Base-by-base conservation (phyloP, 2,797 vertebrate species). In the Acanthurus tractus region DNA sequence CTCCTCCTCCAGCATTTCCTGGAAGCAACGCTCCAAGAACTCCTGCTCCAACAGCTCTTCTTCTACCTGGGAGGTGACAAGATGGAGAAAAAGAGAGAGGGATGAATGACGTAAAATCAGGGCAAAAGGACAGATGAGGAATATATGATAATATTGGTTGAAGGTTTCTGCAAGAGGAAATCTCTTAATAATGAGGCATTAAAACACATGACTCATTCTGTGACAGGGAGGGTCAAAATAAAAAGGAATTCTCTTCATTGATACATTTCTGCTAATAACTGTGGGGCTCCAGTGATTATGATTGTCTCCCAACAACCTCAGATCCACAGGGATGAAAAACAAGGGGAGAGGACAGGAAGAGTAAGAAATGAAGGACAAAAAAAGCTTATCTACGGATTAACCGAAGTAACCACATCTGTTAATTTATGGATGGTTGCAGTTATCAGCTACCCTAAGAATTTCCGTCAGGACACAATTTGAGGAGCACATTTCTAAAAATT, bases 1-100 rank as follows among this genome's bases (percentile, higher is more conserved):
- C 82, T 99, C 98, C 74, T 99, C 98, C 59, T 99, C 98, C 92
- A 99, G 90, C 98, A 99, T 99, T 93, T 99, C 97, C 92, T 99
- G 97, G 95, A 99, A 99, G 92, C 98, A 99, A 54, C 97, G 97
- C 86, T 99, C 98, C 17, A 99, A 87, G 86, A 99, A 99, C 76
- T 99, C 98, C 88, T 99, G 97, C 85, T 99, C 98, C 93, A 98
- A 91, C 48, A 99, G 94, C 89, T 99, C 98, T 84, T 99, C 97
- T 71, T 99, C 98, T 83, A 99, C 98, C 98, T 99, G 89, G 38
- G 34, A 46, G 2, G 15, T 12, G 11, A 52, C 0, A 7, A 69
- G 25, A 29, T 29, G 18, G 18, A 18, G 54, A 8, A 46, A 14
- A 15, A 67, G 4, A 22, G 8, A 14, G 22, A 52, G 7, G 58